Percentiles rank a stretch among this genome's conserved stretches.
phyloP scores from a whole-genome alignment of 2,113 vertebrate species.

The Ageneiosus marmoratus region DNA sequence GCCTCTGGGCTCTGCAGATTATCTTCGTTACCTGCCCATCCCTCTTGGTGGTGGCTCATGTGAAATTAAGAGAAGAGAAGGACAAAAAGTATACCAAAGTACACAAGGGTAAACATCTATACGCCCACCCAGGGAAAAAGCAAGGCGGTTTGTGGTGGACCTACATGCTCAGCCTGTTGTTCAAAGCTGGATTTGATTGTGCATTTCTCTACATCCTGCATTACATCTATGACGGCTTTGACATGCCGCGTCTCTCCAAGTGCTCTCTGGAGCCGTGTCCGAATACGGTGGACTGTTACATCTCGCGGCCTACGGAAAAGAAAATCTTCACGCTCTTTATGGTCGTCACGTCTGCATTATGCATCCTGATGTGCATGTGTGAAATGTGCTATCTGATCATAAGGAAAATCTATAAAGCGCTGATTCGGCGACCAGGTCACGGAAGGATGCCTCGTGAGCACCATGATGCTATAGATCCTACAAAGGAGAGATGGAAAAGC shows the following conservation, averaged over 20 bases:
- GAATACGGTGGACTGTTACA: constrained; percentile 83
- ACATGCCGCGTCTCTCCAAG: constrained; percentile 82
- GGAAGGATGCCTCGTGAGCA: too few relatives aligned
- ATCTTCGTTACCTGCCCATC: constrained; percentile 84
- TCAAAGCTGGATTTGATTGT: constrained; percentile 80
- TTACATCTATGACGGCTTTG: constrained; percentile 80
- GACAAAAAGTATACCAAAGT: constrained; percentile 69
- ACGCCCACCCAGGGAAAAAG: constrained; percentile 84
- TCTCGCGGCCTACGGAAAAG: constrained; percentile 90
- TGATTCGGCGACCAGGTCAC: not conserved
- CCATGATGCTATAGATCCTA: not conserved
- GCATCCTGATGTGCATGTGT: constrained; percentile 81
- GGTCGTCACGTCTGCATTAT: constrained; percentile 79
- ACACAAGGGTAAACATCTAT: constrained; percentile 64
- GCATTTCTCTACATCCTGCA: constrained; percentile 85
- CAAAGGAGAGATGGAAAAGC: not conserved
- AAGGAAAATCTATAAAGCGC: constrained; percentile 73
- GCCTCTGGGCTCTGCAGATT: constrained; percentile 77
- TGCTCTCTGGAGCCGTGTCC: constrained; percentile 80
- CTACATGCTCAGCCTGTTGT: constrained; percentile 82
- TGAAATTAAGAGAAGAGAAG: constrained; percentile 84
- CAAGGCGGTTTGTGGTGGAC: constrained; percentile 83
- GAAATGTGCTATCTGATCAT: constrained; percentile 85
- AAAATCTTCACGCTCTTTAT: constrained; percentile 96
- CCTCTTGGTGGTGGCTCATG: constrained; percentile 89